These are phyloP conservation scores for Branchinecta sandiegonensis DNA, from an alignment of 2,888 invertebrate genomes.

Conservation along the genomic window DNA sequence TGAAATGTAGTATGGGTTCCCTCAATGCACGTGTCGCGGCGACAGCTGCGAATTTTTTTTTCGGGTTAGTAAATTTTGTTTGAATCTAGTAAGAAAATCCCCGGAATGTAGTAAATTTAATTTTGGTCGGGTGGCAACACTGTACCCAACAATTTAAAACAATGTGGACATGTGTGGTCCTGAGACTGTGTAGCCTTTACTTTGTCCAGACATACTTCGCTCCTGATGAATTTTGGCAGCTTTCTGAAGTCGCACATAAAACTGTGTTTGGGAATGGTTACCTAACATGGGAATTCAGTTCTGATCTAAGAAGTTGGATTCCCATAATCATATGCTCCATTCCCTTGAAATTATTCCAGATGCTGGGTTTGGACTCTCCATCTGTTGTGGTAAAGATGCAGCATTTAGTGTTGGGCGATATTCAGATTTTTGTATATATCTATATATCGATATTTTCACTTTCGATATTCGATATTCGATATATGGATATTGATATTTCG, in stretches of 20 bases:
- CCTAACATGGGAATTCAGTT: conserved; percentile 5
- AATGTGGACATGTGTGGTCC: neutral
- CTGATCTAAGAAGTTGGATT: neutral
- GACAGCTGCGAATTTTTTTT: too few relatives aligned
- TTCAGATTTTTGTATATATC: too few relatives aligned
- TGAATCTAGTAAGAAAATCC: too few relatives aligned
- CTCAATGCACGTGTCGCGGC: too few relatives aligned
- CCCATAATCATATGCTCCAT: neutral
- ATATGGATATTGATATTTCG: too few relatives aligned
- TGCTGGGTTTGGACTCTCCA: neutral
- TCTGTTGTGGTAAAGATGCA: neutral
- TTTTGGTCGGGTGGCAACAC: too few relatives aligned
- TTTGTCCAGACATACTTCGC: neutral
- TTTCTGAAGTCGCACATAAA: neutral
- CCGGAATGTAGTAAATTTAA: too few relatives aligned
- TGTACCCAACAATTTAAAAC: neutral
- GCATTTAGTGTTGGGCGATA: too few relatives aligned
- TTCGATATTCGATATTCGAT: too few relatives aligned
- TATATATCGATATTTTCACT: too few relatives aligned
- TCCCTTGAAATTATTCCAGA: neutral
- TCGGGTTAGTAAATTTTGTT: too few relatives aligned
- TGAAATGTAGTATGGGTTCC: too few relatives aligned
- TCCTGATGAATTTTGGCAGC: conserved; percentile 7
- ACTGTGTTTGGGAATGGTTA: neutral
- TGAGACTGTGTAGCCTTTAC: neutral